Evolutionary conservation across 2,888 invertebrate species (phyloP), one percentile per base, ranked within the genome.

Genomic region (Drosophila vallismaia): DNA sequence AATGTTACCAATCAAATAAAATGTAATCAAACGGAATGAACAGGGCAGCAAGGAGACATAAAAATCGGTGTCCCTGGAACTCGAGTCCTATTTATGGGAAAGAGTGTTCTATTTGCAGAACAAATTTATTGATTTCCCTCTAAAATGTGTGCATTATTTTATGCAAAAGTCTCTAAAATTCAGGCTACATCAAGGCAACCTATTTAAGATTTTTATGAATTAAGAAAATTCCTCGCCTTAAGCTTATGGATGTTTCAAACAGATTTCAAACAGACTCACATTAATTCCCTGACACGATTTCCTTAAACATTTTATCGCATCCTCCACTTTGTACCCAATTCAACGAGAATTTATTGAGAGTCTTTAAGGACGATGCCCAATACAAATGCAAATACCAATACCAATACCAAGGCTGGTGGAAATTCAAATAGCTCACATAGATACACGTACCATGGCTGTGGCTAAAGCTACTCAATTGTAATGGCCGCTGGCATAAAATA

Each of bases 311-410:
- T 60, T 62, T 62, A 74, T 70, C 62, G 66, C 58, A 66, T 50
- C 62, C 74, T 46, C 33, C 60, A 63, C 53, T 50, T 50, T 74
- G 73, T 69, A 67, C 73, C 77, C 77, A 83, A 75, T 58, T 71
- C 69, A 63, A 60, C 42, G 66, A 24, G 62, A 80, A 73, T 83
- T 80, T 66, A 84, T 86, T 70, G 68, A 56, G 57, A 57, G 40
- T 59, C 71, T 70, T 83, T 64, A 73, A 75, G 69, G 46, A 69
- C 52, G 50, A 19, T 19, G 19, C 19, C 44, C 56, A 60, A 38
- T 12, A 48, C 60, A 62, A 19, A 19, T 19, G 19, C 19, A 8
- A 60, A 26, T 19, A 26, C 33, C 7, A 26, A 24, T 33, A 7
- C 31, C 38, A 33, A 38, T 55, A 52, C 44, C 26, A 49, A 28